Evolutionary conservation across 2,888 invertebrate genomes (phyloP).

Genomic region (Andrena trimmerana): DNA sequence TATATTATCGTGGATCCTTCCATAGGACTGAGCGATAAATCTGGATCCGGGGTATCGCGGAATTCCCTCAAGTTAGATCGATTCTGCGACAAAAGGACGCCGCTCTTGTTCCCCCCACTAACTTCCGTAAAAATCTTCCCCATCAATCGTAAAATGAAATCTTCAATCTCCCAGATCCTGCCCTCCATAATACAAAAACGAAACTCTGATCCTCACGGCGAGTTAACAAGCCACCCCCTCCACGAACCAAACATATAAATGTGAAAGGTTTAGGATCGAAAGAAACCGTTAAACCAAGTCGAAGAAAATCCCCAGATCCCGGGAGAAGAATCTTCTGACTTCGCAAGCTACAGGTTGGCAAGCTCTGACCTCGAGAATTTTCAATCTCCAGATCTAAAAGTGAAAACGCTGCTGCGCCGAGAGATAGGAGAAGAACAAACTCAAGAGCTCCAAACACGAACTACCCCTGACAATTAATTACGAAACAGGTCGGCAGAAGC

Average conservation of each 20-base stretch:
- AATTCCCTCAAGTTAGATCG: conserved; percentile 45
- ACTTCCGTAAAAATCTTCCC: not conserved
- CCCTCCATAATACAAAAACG: too few species aligned
- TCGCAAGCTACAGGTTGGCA: too few species aligned
- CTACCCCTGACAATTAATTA: too few species aligned
- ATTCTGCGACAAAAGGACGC: conserved; percentile 1
- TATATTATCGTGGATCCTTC: conserved; percentile 56
- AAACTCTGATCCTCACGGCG: too few species aligned
- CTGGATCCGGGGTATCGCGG: conserved; percentile 43
- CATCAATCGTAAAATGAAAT: not conserved
- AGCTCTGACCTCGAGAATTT: too few species aligned
- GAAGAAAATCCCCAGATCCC: not conserved
- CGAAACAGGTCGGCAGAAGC: too few species aligned
- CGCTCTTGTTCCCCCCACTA: not conserved
- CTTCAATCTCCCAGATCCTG: not conserved
- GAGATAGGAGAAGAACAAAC: too few species aligned
- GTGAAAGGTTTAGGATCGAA: too few species aligned
- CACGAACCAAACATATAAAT: not conserved
- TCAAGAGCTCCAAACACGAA: too few species aligned
- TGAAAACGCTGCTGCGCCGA: too few species aligned
- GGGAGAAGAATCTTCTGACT: too few species aligned
- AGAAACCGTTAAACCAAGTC: not conserved
- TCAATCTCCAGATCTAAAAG: too few species aligned
- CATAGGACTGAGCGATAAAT: conserved; percentile 42
- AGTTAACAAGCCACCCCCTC: not conserved